Evolutionary conservation across 1,140 invertebrate species (phyloP).

Genomic region (Drosophila novamexicana): DNA sequence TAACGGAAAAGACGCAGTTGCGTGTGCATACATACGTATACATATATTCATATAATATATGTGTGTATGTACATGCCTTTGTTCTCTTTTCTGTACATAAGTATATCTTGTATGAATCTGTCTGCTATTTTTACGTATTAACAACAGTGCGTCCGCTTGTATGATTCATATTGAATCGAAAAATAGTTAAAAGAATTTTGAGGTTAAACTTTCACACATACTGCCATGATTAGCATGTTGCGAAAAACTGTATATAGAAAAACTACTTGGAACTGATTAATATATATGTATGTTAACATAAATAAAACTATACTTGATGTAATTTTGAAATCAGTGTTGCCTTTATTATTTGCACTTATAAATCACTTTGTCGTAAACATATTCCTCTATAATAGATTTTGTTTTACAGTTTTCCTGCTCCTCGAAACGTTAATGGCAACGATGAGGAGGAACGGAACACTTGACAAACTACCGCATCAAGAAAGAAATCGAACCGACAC

Average conservation of each 20-base stretch:
- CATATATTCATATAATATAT: not conserved
- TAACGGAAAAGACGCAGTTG: constrained; percentile 13
- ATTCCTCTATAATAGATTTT: constrained; percentile 77
- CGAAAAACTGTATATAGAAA: constrained; percentile 21
- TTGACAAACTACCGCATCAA: constrained; percentile 42
- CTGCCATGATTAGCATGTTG: constrained; percentile 18
- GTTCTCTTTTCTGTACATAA: constrained; percentile 59
- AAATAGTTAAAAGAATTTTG: constrained; percentile 7
- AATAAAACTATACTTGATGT: constrained; percentile 65
- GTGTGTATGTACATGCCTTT: constrained; percentile 37
- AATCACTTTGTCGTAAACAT: constrained; percentile 50
- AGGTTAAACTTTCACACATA: not conserved
- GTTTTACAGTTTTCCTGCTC: constrained; percentile 83
- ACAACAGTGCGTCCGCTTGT: constrained; percentile 43
- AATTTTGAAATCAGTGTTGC: constrained; percentile 65
- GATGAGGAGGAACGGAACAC: constrained; percentile 78
- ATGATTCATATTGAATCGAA: constrained; percentile 57
- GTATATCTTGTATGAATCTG: constrained; percentile 46
- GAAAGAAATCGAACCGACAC: constrained; percentile 20
- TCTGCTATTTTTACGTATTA: constrained; percentile 49
- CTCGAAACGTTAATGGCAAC: constrained; percentile 80
- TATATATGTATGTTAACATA: constrained; percentile 52
- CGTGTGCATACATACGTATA: not conserved
- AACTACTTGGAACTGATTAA: constrained; percentile 72
- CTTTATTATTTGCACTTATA: constrained; percentile 68